A percentile compares a stretch with the other conserved stretches of the same genome.
These are phyloP conservation scores for Lordiphosa andalusiaca DNA, from an alignment of 2,888 invertebrate species.

Conservation along the genomic window DNA sequence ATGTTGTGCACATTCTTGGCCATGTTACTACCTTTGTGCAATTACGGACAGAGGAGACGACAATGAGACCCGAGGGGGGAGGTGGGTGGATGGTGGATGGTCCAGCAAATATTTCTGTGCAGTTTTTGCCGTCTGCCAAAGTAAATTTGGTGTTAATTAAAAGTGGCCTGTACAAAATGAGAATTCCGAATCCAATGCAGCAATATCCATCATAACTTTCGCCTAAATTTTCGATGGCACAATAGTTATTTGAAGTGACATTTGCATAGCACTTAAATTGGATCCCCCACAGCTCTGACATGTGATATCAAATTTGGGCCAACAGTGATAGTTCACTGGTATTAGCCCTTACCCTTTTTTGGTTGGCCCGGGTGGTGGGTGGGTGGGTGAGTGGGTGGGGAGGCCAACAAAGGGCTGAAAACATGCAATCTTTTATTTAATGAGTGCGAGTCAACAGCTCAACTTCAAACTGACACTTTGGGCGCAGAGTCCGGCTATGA, in stretches of 20 bases:
- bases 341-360: slow-evolving; percentile 20
- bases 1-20: slow-evolving; percentile 35
- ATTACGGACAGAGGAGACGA: slow-evolving; percentile 1
- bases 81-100: too few relatives aligned
- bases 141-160: slow-evolving; percentile 27
- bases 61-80: not conserved
- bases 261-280: slow-evolving; percentile 47
- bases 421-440: slow-evolving; percentile 73
- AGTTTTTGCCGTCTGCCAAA: slow-evolving; percentile 7
- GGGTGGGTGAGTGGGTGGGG: not conserved
- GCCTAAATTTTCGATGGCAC: slow-evolving; percentile 45
- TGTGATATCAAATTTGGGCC: slow-evolving; percentile 18
- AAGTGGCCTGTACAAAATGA: not conserved
- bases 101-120: slow-evolving; percentile 7
- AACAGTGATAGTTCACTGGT: slow-evolving; percentile 15
- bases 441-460: slow-evolving; percentile 70
- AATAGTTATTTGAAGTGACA: slow-evolving; percentile 48
- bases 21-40: slow-evolving; percentile 15
- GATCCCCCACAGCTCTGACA: slow-evolving; percentile 10
- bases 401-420: slow-evolving; percentile 60
- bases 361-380: slow-evolving; percentile 2
- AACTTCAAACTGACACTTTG: slow-evolving; percentile 68
- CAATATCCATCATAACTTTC: slow-evolving; percentile 16
- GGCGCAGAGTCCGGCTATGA: slow-evolving; percentile 13
- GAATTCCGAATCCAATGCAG: too few relatives aligned